Evolutionary conservation across 2,888 invertebrate genomes (phyloP).

Genomic region (Portevinia maculata): DNA sequence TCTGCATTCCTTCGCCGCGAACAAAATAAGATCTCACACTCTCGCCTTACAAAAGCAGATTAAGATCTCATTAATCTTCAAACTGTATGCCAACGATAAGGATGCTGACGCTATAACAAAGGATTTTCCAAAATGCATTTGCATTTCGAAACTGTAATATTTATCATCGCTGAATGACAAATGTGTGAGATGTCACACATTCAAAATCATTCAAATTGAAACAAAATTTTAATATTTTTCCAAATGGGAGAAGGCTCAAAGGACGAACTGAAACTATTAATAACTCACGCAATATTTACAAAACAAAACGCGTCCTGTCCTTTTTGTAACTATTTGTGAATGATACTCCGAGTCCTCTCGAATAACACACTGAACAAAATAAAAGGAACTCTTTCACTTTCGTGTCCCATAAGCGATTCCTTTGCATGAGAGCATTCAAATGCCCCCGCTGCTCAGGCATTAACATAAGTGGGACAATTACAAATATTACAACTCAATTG

Average conservation of each 20-base stretch:
- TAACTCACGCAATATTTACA: constrained; percentile 83
- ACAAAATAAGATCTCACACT: constrained; percentile 36
- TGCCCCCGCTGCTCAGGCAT: constrained; percentile 74
- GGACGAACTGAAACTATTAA: constrained; percentile 78
- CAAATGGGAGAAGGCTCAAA: constrained; percentile 23
- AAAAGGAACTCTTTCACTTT: constrained; percentile 29
- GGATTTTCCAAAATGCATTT: constrained; percentile 45
- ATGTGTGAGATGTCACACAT: constrained; percentile 75
- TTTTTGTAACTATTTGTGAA: constrained; percentile 19
- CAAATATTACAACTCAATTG: constrained; percentile 82
- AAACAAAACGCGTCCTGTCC: constrained; percentile 81
- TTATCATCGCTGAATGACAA: constrained; percentile 77
- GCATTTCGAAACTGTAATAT: constrained; percentile 69
- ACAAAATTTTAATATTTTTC: constrained; percentile 37
- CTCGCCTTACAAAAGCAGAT: constrained; percentile 50
- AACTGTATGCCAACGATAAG: constrained; percentile 35
- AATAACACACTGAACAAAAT: constrained; percentile 11
- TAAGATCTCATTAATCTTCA: constrained; percentile 69
- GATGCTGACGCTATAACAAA: constrained; percentile 66
- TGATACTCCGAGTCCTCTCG: constrained; percentile 46
- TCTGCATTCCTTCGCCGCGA: not conserved
- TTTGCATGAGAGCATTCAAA: constrained; percentile 74
- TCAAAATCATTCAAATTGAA: constrained; percentile 59
- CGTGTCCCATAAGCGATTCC: constrained; percentile 69
- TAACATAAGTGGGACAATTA: constrained; percentile 79